These are phyloP conservation scores for Nemotelus pantherinus DNA, from an alignment of 2,888 invertebrate genomes.

Conservation along the genomic window DNA sequence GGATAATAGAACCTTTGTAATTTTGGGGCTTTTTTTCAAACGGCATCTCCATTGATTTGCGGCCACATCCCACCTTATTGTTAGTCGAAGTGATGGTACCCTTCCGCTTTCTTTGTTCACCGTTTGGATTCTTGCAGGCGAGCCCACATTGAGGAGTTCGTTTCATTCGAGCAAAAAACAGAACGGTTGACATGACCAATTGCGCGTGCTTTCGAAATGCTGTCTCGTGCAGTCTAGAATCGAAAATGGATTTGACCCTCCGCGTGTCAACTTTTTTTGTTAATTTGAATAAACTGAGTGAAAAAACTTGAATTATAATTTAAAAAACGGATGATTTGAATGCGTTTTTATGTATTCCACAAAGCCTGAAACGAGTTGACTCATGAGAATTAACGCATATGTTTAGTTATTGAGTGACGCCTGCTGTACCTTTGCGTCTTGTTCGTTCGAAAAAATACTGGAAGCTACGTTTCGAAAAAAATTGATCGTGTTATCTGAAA, in stretches of 20 bases:
- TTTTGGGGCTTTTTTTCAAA: constrained; percentile 33
- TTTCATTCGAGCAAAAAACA: background rate
- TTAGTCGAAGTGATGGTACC: constrained; percentile 34
- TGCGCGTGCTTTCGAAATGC: constrained; percentile 45
- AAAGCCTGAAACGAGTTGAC: background rate
- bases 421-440: constrained; percentile 4
- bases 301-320: constrained; percentile 24
- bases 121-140: constrained; percentile 15
- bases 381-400: constrained; percentile 32
- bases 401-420: constrained; percentile 25
- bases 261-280: constrained; percentile 18
- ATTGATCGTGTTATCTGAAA: too few species aligned
- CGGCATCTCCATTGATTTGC: constrained; percentile 28
- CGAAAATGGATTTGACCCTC: constrained; percentile 28
- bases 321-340: constrained; percentile 17
- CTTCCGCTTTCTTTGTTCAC: background rate
- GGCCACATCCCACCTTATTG: constrained; percentile 19
- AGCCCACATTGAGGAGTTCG: constrained; percentile 9
- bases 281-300: constrained; percentile 22
- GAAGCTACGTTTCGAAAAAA: background rate
- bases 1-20: constrained; percentile 37
- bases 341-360: background rate
- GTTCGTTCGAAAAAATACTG: background rate
- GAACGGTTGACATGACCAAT: constrained; percentile 45
- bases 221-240: constrained; percentile 28